phyloP scores from a whole-genome alignment of 2,888 invertebrate genomes.

The Noctua janthe region DNA sequence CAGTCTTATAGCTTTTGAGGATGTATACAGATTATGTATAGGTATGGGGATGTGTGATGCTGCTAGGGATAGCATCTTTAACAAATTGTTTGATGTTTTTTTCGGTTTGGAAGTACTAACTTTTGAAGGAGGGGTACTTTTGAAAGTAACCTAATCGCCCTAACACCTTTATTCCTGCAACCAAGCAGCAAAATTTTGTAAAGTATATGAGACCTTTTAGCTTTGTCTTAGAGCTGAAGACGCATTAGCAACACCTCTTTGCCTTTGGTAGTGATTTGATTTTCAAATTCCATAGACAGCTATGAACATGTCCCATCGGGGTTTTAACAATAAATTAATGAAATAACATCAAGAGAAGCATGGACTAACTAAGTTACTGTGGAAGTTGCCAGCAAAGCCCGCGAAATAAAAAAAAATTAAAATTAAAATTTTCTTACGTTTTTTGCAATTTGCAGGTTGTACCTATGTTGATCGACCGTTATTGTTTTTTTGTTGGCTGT shows the following conservation, averaged over 20 bases:
- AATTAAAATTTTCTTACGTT: too few species aligned
- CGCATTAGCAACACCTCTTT: background rate
- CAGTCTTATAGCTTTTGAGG: conserved; percentile 55
- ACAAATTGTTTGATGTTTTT: background rate
- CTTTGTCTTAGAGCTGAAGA: background rate
- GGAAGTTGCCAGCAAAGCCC: too few species aligned
- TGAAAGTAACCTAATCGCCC: background rate
- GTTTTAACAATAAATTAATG: background rate
- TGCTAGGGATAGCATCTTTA: conserved; percentile 12
- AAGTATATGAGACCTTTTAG: background rate
- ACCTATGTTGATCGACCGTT: too few species aligned
- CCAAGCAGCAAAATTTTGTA: background rate
- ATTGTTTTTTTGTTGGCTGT: too few species aligned
- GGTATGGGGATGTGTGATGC: conserved; percentile 5
- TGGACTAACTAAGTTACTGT: background rate
- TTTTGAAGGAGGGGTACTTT: background rate
- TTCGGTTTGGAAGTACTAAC: background rate
- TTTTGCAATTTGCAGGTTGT: too few species aligned
- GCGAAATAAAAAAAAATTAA: too few species aligned
- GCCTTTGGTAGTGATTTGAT: background rate
- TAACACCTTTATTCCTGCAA: background rate
- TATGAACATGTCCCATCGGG: background rate
- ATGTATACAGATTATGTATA: conserved; percentile 23
- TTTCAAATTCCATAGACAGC: background rate
- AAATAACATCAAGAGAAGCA: background rate